phyloP scores from a whole-genome alignment of 2,888 invertebrate genomes.

The Netelia fuscicornis region DNA sequence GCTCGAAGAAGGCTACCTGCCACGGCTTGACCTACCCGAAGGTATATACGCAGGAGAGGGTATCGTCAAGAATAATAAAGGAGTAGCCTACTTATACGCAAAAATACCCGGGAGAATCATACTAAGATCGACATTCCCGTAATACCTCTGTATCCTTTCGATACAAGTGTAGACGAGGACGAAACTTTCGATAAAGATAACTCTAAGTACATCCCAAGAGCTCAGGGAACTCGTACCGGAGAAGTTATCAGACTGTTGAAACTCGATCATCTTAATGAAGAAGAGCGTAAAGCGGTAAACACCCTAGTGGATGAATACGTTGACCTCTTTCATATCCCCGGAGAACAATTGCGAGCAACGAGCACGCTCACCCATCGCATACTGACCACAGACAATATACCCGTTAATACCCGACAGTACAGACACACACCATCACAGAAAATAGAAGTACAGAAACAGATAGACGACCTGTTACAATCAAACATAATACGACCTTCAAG shows the following conservation, averaged over 20 bases:
- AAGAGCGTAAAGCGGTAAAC: slow-evolving; percentile 19
- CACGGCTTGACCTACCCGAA: too few species aligned
- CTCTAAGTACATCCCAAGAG: background rate
- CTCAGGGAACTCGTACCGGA: background rate
- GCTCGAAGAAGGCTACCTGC: too few species aligned
- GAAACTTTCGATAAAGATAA: background rate
- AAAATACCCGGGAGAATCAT: too few species aligned
- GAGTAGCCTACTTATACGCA: too few species aligned
- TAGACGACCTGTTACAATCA: too few species aligned
- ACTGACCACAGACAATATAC: slow-evolving; percentile 20
- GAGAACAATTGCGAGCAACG: background rate
- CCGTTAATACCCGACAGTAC: slow-evolving; percentile 37
- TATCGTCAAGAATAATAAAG: too few species aligned
- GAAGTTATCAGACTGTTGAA: background rate
- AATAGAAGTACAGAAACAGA: background rate
- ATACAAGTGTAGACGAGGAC: slow-evolving; percentile 27
- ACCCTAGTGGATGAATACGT: slow-evolving; percentile 8
- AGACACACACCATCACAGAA: background rate
- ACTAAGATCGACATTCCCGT: background rate
- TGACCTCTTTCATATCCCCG: too few species aligned
- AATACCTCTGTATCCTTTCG: slow-evolving; percentile 20
- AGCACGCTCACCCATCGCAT: slow-evolving; percentile 11
- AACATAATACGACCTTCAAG: too few species aligned
- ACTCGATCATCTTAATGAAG: slow-evolving; percentile 11
- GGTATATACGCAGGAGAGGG: too few species aligned